A percentile compares a stretch with the other conserved stretches of the same genome.
phyloP scores from a whole-genome alignment of 2,797 vertebrate species.

The Sternarchorhynchus goeldii region DNA sequence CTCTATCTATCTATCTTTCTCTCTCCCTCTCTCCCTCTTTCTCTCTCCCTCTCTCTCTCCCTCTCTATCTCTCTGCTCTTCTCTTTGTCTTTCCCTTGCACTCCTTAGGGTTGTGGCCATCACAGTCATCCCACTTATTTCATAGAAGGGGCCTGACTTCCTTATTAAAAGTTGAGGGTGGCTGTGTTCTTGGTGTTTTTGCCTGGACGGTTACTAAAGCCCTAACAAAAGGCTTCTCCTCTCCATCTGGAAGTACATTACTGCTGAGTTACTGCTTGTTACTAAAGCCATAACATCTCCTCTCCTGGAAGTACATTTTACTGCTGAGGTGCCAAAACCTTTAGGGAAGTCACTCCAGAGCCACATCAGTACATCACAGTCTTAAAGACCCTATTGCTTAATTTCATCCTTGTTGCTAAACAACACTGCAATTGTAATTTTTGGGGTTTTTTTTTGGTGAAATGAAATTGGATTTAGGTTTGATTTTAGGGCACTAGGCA shows the following conservation, averaged over 20 bases:
- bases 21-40: constrained; percentile 20
- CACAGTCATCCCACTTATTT: constrained; percentile 43
- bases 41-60: constrained; percentile 19
- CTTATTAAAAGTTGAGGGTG: constrained; percentile 50
- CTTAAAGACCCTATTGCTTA: constrained; percentile 44
- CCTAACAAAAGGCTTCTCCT: constrained; percentile 40
- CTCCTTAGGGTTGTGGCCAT: constrained; percentile 45
- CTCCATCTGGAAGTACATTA: constrained; percentile 49
- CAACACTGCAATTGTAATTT: constrained; percentile 46
- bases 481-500: constrained; percentile 20
- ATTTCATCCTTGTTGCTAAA: constrained; percentile 51
- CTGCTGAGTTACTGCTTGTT: constrained; percentile 17
- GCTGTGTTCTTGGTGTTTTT: constrained; percentile 23
- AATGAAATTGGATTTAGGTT: constrained; percentile 44
- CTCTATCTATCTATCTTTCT: background rate
- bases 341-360: constrained; percentile 34
- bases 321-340: constrained; percentile 28
- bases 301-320: constrained; percentile 49
- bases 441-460: constrained; percentile 20
- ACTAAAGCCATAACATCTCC: constrained; percentile 40
- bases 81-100: constrained; percentile 22
- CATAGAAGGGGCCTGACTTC: constrained; percentile 24
- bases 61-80: constrained; percentile 7
- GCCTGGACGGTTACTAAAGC: constrained; percentile 40
- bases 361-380: constrained; percentile 38